Percentiles rank a stretch among this genome's conserved stretches.
phyloP scores from a whole-genome alignment of 30 jellyfish, hydroid and myxozoan genomes.

The Pelagia noctiluca region DNA sequence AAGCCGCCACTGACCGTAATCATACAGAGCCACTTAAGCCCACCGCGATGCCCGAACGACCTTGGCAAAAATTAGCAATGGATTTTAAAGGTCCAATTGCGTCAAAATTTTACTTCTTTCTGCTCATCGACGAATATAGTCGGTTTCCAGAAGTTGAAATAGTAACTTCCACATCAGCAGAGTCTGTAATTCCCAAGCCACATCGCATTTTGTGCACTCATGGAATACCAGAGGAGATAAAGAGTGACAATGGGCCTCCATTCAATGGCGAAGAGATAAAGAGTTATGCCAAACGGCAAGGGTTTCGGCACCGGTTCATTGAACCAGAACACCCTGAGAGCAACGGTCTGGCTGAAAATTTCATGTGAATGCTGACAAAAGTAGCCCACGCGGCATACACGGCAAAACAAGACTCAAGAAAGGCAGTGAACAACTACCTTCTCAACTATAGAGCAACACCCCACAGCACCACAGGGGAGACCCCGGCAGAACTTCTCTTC shows the following conservation, averaged over 20 bases:
- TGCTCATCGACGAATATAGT: slow-evolving; percentile 33
- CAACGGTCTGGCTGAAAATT: slow-evolving; percentile 47
- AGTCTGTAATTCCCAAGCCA: no score
- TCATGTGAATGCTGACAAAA: slow-evolving; percentile 33
- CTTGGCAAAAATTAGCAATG: slow-evolving; percentile 37
- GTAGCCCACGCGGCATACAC: slow-evolving; percentile 33
- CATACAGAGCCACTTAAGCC: slow-evolving; percentile 42
- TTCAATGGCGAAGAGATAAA: no score
- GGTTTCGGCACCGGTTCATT: slow-evolving; percentile 2
- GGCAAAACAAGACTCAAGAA: slow-evolving; percentile 49
- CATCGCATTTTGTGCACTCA: slow-evolving; percentile 23
- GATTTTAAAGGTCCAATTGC: slow-evolving; percentile 41
- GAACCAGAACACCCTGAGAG: slow-evolving; percentile 49
- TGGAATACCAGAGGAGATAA: slow-evolving; percentile 37
- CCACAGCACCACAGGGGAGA: slow-evolving; percentile 41
- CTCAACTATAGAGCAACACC: slow-evolving; percentile 56
- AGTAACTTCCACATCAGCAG: no score
- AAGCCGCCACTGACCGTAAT: slow-evolving; percentile 34
- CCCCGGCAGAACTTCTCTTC: slow-evolving; percentile 56
- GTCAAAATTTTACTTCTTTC: slow-evolving; percentile 25
- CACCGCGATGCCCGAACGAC: slow-evolving; percentile 23
- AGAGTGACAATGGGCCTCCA: no score
- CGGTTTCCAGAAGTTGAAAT: slow-evolving; percentile 45
- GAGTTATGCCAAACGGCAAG: no score
- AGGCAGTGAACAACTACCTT: slow-evolving; percentile 13